These are phyloP conservation scores for Myanophis thanlyinensis DNA, from an alignment of 2,113 vertebrate genomes.

Conservation along the genomic window DNA sequence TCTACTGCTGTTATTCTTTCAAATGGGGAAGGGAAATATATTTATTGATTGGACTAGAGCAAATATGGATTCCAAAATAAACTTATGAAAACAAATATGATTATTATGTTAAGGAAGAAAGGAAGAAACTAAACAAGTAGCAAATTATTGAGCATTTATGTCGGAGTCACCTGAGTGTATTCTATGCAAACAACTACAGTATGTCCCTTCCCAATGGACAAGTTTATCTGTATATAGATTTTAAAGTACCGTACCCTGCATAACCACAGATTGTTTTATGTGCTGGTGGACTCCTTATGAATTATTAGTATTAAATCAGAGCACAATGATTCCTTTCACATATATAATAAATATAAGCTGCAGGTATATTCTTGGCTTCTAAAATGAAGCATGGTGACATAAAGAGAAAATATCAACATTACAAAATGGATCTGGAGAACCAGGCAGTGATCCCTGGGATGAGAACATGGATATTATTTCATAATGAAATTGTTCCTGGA, in stretches of 20 bases:
- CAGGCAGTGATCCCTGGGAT: background rate
- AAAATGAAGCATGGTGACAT: background rate
- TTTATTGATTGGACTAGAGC: background rate
- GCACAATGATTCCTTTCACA: background rate
- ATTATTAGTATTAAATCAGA: background rate
- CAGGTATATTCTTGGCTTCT: background rate
- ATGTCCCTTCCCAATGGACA: background rate
- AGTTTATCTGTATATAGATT: background rate
- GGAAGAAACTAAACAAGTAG: background rate
- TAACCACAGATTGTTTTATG: background rate
- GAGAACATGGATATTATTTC: background rate
- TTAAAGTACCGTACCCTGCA: background rate
- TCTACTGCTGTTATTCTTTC: background rate
- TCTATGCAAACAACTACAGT: background rate
- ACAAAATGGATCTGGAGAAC: background rate
- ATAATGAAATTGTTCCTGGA: background rate
- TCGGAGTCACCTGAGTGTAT: background rate
- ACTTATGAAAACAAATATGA: background rate
- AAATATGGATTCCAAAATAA: background rate
- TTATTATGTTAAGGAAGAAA: background rate
- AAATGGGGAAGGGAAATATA: background rate
- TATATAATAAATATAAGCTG: background rate
- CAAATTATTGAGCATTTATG: background rate
- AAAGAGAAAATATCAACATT: background rate
- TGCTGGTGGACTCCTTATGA: background rate